Conservation (phyloP, 2,888 invertebrate species). For the Rhogogaster chlorosoma region DNA sequence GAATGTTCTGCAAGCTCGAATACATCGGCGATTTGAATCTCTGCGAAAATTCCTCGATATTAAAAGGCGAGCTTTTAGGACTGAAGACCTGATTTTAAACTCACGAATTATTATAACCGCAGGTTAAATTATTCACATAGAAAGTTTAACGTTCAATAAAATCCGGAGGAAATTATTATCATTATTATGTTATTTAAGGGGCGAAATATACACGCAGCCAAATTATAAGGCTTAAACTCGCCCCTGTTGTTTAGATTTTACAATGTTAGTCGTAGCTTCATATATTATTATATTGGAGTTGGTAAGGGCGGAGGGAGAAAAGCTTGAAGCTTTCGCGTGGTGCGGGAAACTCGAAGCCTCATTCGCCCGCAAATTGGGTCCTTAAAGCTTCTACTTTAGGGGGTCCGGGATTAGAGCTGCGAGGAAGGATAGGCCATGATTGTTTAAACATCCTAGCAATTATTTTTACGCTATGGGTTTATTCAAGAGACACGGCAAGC, state of each 20-base stretch:
- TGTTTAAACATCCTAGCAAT: constrained; percentile 40
- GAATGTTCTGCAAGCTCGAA: not conserved
- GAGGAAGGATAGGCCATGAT: constrained; percentile 1
- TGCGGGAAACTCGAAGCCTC: not conserved
- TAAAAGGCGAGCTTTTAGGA: not conserved
- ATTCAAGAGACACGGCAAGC: constrained; percentile 11
- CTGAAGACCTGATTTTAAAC: not conserved
- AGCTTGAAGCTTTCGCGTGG: not conserved
- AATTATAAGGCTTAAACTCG: not conserved
- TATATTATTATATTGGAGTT: constrained; percentile 13
- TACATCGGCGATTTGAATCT: not conserved
- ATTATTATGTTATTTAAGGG: not conserved
- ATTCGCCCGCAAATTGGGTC: constrained; percentile 33
- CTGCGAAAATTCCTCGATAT: not conserved
- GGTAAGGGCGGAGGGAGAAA: not conserved
- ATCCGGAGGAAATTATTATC: not conserved
- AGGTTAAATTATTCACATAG: not conserved
- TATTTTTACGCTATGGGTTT: constrained; percentile 25
- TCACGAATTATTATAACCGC: not conserved
- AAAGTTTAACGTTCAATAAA: not conserved
- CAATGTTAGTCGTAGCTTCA: not conserved
- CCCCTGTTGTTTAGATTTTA: not conserved
- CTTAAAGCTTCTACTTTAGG: constrained; percentile 26
- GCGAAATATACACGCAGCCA: not conserved
- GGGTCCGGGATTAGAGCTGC: constrained; percentile 17